Conservation (phyloP, 2,113 vertebrate species). For the Eurypyga helias region DNA sequence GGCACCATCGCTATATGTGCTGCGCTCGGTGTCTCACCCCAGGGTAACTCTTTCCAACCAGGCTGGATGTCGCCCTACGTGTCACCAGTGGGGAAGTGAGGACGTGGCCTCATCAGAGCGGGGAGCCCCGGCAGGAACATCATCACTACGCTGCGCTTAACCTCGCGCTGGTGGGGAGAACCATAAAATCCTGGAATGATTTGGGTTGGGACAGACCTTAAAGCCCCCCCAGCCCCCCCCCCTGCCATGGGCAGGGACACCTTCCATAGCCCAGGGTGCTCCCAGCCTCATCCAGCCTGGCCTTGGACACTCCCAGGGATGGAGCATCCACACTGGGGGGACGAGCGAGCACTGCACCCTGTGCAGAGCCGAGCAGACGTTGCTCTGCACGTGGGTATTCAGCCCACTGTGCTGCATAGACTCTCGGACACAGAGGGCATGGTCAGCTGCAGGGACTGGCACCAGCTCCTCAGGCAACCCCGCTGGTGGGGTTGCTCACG, state of each 20-base stretch:
- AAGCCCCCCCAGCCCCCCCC: too few species aligned
- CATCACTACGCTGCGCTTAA: background rate
- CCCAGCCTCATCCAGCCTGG: too few species aligned
- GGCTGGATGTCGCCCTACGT: background rate
- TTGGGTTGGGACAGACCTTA: too few species aligned
- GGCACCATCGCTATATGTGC: rapidly evolving
- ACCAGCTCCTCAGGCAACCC: background rate
- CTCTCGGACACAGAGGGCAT: background rate
- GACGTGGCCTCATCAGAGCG: rapidly evolving
- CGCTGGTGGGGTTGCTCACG: background rate
- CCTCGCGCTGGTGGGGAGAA: background rate
- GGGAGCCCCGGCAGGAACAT: too few species aligned
- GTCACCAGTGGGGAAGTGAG: rapidly evolving
- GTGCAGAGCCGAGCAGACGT: too few species aligned
- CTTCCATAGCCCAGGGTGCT: too few species aligned
- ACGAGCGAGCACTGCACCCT: too few species aligned
- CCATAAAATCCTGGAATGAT: too few species aligned
- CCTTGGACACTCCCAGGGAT: too few species aligned
- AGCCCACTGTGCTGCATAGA: rapidly evolving
- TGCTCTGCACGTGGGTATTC: too few species aligned
- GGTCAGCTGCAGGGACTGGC: background rate
- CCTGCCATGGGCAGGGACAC: too few species aligned
- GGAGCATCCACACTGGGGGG: too few species aligned
- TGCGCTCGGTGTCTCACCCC: background rate
- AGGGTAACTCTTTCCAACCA: background rate